Evolutionary conservation across 2,113 vertebrate species (phyloP), one percentile per base, ranked within the genome.

Genomic region (Corvus cornix): DNA sequence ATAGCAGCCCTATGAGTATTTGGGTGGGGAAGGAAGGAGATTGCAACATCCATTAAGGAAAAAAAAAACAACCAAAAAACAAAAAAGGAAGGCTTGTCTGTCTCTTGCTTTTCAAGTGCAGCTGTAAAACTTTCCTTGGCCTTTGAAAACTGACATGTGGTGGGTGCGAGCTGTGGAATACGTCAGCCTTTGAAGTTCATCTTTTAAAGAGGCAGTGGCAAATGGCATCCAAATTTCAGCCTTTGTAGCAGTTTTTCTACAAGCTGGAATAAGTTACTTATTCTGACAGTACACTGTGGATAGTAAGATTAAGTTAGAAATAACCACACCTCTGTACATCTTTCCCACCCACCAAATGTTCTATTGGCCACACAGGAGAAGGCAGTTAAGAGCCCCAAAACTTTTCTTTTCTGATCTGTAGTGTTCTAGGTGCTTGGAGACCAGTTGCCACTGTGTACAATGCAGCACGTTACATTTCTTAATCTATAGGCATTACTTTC

Each of bases 21-120:
- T 92, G 96, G 95, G 95, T 92, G 96, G 95, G 91, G 94, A 94
- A 96, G 94, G 96, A 97, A 97, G 96, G 96, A 96, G 95, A 95
- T 97, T 97, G 91, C 93, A 96, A 97, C 95, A 97, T 95, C 94
- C 95, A 89, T 84, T 70, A 73, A 83, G 56, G 11, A 3, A 31
- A 33, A 44, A 64, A 35, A 16, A 26, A 23, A 28, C 39, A 73
- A 26, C 2, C 16, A 14, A 21, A 22, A 8, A 46, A 63, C 3
- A 30, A 56, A 67, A 85, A 87, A 93, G 31, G 49, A 68, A 48
- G 28, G n/a, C 48, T 90, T 85, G 89, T 96, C 91, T 91, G 87
- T 79, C 22, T 83, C 43, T 73, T 13, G 14, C 70, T 93, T 77
- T 44, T 93, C 78, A 83, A 96, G 84, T 67, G 64, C 67, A 86